Base-by-base conservation (phyloP, 2,113 vertebrate genomes). In the Ctenomys sociabilis region DNA sequence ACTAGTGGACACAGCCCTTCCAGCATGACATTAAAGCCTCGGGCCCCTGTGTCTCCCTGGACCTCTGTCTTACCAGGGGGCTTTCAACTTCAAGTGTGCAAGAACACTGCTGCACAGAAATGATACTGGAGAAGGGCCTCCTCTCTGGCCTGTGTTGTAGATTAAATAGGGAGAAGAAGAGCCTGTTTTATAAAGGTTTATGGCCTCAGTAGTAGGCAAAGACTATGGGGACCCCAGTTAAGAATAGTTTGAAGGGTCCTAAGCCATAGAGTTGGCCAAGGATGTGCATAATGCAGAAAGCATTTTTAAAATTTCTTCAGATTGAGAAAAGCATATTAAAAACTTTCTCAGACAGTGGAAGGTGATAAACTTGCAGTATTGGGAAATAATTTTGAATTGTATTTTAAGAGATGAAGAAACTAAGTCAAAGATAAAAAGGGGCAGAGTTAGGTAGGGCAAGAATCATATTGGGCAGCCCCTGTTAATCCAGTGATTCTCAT, bases 341-440 rank as follows among this genome's bases (percentile, higher is more conserved):
- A 90, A 64, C 59, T 30, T 63, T 92, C 19, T 59, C 83, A 92
- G 30, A 75, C 32, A 12, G 59, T 59, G 16, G 28, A 24, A 68
- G 84, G 26, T 63, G 54, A 40, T 66, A 72, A 89, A 80, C 54
- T 16, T 87, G 1, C 13, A 95, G 80, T 83, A 64, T 14, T 86
- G 21, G 57, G 54, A 81, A 80, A 59, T 66, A 89, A 45, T 89
- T 66, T 91, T 92, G 22, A 43, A 66, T 32, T n/a, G 7, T 82
- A 85, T 77, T 83, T 89, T 82, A 81, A 91, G 63, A 96, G 26
- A 78, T 64, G 70, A 88, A 89, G 72, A 93, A 49, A n/a, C 11
- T 9, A 84, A 90, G 28, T 86, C 66, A 90, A 57, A 88, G 40
- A 49, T 78, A 14, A 82, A 73, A 61, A 11, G 43, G 32, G 21